Percentiles rank a stretch among this genome's conserved stretches.
phyloP scores from a whole-genome alignment of 2,888 invertebrate species.

The Pandemis cinnamomeana region DNA sequence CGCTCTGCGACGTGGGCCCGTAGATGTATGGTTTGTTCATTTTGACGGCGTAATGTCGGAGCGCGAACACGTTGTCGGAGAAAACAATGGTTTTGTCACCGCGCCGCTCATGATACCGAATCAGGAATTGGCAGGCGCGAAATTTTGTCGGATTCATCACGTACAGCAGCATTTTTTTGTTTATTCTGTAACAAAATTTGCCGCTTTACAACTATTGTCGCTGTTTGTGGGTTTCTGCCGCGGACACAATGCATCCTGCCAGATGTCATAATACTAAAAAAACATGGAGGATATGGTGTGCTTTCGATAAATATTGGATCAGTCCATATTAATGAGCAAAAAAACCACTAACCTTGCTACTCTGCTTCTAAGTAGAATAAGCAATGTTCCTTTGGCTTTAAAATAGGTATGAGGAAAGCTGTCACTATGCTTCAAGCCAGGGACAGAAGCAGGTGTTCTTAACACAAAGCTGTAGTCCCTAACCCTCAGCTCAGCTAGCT shows the following conservation, averaged over 20 bases:
- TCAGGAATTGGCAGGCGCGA: conserved; percentile 97
- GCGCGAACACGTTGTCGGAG: conserved; percentile 99
- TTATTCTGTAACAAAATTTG: conserved; percentile 85
- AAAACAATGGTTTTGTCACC: conserved; percentile 99
- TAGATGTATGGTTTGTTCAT: conserved; percentile 99
- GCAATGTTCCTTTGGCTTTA: too few relatives aligned
- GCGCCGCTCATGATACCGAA: conserved; percentile 94
- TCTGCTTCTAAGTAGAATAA: not conserved
- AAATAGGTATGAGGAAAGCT: too few relatives aligned
- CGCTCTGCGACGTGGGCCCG: conserved; percentile 98
- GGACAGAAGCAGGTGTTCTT: too few relatives aligned
- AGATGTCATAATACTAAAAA: too few relatives aligned
- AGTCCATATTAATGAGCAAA: too few relatives aligned
- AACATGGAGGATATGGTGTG: too few relatives aligned
- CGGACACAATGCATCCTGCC: not conserved
- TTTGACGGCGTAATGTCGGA: conserved; percentile 98
- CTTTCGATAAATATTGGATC: too few relatives aligned
- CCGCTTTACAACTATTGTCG: not conserved
- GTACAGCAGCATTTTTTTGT: conserved; percentile 96
- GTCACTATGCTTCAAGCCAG: too few relatives aligned
- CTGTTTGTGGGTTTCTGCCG: not conserved
- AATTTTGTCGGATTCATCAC: conserved; percentile 99
- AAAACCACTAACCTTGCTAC: too few relatives aligned
- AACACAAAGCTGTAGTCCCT: too few relatives aligned
- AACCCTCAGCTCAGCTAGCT: too few relatives aligned